phyloP scores from a whole-genome alignment of 2,797 vertebrate species.

The Podarcis siculus region DNA sequence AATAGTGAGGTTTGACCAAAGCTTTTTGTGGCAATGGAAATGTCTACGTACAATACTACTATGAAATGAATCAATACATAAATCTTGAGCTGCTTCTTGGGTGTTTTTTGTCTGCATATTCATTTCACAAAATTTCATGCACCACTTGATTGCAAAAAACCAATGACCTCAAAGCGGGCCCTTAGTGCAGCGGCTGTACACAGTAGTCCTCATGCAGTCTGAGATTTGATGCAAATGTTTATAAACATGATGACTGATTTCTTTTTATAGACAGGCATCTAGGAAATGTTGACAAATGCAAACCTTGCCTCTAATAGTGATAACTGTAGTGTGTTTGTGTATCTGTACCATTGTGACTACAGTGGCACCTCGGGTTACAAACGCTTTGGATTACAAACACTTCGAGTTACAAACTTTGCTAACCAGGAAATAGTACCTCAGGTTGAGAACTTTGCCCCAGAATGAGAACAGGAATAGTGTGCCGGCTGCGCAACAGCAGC shows the following conservation, averaged over 20 bases:
- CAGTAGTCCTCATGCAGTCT: not conserved
- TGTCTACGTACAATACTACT: not conserved
- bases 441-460: no score
- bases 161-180: no score
- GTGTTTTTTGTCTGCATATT: no score
- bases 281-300: not conserved
- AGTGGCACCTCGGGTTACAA: no score
- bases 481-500: no score
- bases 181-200: not conserved
- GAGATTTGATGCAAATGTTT: not conserved
- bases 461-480: no score
- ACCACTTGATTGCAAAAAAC: no score
- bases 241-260: not conserved
- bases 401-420: no score
- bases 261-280: not conserved
- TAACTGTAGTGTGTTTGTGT: not conserved
- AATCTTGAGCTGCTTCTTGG: not conserved
- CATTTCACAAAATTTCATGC: no score
- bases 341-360: not conserved
- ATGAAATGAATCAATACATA: not conserved
- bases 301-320: not conserved
- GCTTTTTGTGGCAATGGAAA: not conserved
- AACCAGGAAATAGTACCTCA: no score
- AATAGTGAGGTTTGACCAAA: not conserved
- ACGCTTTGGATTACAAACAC: no score